Conservation (phyloP, 2,113 vertebrate genomes). For the Rhinoderma darwinii region DNA sequence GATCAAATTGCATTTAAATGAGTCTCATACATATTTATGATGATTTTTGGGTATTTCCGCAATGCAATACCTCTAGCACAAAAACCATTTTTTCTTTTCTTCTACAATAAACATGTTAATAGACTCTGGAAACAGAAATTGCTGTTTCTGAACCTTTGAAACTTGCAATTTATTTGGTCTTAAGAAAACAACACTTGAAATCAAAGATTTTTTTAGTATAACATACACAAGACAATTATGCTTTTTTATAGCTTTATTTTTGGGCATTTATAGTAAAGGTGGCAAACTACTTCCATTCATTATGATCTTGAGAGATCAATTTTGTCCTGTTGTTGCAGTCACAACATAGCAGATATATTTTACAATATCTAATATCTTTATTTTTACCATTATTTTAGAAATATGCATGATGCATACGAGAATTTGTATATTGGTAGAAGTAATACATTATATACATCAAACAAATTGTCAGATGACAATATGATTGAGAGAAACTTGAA, state of each 20-base stretch:
- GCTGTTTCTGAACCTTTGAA: constrained; percentile 12
- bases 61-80: constrained; percentile 6
- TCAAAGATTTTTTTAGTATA: neutral
- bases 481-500: neutral
- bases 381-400: neutral
- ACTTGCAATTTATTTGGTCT: neutral
- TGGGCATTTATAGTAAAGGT: neutral
- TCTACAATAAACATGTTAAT: constrained; percentile 24
- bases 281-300: neutral
- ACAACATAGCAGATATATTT: neutral
- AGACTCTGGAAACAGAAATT: neutral
- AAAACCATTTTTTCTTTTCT: neutral
- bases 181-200: neutral
- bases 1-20: constrained; percentile 38
- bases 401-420: neutral
- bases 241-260: neutral
- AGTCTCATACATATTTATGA: constrained; percentile 41
- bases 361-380: neutral
- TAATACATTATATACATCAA: neutral
- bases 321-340: neutral
- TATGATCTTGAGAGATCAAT: neutral
- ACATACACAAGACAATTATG: neutral
- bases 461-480: neutral
- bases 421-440: neutral
- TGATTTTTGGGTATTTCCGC: neutral